phyloP scores from a whole-genome alignment of 2,888 invertebrate genomes.

The Hyalella azteca region DNA sequence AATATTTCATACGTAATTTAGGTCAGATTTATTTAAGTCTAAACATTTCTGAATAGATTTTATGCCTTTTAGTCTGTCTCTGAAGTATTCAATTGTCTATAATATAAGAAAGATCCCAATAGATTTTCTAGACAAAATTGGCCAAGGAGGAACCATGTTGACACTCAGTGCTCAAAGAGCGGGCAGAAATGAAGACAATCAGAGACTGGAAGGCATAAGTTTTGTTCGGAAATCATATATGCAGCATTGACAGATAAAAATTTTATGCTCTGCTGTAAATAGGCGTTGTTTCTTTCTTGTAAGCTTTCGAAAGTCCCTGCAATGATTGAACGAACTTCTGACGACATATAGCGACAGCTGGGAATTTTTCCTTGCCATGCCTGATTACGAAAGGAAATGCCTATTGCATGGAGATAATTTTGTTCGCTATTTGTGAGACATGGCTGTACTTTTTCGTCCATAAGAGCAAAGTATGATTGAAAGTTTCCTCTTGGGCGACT shows the following conservation, averaged over 20 bases:
- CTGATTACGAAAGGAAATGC: neutral
- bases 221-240: neutral
- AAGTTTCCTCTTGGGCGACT: neutral
- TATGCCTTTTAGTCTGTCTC: no score
- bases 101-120: no score
- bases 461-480: slow-evolving; percentile 6
- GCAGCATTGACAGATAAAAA: neutral
- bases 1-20: no score
- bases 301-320: neutral
- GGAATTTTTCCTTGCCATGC: neutral
- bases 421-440: neutral
- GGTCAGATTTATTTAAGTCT: no score
- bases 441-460: no score
- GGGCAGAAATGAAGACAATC: neutral
- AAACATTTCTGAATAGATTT: no score
- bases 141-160: neutral
- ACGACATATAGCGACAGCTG: no score
- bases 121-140: no score
- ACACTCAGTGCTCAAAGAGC: neutral
- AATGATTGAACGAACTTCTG: neutral
- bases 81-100: no score
- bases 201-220: neutral
- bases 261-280: neutral
- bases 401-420: neutral
- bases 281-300: neutral